phyloP scores from a whole-genome alignment of 2,113 vertebrate species.

The Dromiciops gliroides region DNA sequence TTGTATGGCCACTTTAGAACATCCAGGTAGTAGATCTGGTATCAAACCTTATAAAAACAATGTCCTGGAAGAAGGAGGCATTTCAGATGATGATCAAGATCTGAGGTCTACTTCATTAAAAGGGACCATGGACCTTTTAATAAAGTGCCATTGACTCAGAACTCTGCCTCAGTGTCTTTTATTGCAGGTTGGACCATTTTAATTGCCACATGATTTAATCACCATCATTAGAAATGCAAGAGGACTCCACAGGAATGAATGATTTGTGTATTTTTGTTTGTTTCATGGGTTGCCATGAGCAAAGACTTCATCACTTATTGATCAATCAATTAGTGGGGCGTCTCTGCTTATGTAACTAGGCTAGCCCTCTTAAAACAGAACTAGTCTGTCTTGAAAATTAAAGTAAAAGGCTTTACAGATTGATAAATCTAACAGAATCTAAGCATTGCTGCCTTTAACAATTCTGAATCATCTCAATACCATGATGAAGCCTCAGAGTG shows the following conservation, averaged over 20 bases:
- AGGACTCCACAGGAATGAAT: not conserved
- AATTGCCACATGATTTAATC: too few relatives aligned
- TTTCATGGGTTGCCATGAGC: not conserved
- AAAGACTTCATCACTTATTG: not conserved
- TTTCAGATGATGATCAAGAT: too few relatives aligned
- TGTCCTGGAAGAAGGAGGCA: too few relatives aligned
- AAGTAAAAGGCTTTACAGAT: not conserved
- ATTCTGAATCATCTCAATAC: not conserved
- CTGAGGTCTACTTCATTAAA: too few relatives aligned
- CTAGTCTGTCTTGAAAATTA: not conserved
- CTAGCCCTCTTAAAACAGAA: not conserved
- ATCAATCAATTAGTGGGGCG: not conserved
- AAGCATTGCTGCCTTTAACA: not conserved
- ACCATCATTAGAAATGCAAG: not conserved
- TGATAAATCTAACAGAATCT: not conserved
- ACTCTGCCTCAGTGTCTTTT: too few relatives aligned
- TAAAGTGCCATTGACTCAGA: too few relatives aligned
- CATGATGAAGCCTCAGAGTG: not conserved
- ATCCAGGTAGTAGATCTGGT: too few relatives aligned
- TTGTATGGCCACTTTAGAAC: too few relatives aligned
- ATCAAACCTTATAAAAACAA: too few relatives aligned
- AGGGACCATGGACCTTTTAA: too few relatives aligned
- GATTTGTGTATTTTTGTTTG: not conserved
- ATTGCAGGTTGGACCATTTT: too few relatives aligned
- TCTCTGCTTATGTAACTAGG: not conserved